Percentiles rank a stretch among this genome's conserved stretches.
These are phyloP conservation scores for Andrena marginata DNA, from an alignment of 2,888 invertebrate species.

Conservation along the genomic window DNA sequence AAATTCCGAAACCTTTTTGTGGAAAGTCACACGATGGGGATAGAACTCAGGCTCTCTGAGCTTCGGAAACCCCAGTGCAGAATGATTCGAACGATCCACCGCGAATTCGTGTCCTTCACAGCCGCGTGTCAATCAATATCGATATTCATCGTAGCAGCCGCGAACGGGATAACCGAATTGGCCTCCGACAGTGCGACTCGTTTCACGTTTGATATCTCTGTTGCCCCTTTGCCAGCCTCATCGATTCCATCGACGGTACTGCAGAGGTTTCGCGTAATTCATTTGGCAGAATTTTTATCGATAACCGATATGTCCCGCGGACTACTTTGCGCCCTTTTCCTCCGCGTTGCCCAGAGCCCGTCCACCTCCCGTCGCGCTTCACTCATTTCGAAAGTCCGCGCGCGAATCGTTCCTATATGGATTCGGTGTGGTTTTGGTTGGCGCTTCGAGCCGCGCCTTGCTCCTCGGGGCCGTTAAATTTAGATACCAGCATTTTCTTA, in stretches of 20 bases:
- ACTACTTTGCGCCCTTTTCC: not conserved
- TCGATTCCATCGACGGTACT: slow-evolving; percentile 7
- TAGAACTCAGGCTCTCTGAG: no score
- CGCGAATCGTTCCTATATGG: not conserved
- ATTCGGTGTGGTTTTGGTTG: not conserved
- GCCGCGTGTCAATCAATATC: slow-evolving; percentile 27
- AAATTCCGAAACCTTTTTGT: no score
- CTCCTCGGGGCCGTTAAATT: not conserved
- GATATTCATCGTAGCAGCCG: slow-evolving; percentile 37
- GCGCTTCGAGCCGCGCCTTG: no score
- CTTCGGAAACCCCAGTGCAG: slow-evolving; percentile 14
- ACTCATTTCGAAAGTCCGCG: not conserved
- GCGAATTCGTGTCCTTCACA: not conserved
- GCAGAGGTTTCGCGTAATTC: slow-evolving; percentile 29
- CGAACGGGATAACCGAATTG: slow-evolving; percentile 37
- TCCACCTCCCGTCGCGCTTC: not conserved
- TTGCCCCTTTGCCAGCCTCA: not conserved
- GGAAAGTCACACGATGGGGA: no score
- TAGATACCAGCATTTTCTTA: not conserved
- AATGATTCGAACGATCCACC: slow-evolving; percentile 5
- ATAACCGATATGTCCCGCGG: slow-evolving; percentile 33
- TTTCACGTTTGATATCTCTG: not conserved
- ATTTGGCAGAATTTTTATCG: slow-evolving; percentile 52
- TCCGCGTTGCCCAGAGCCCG: not conserved
- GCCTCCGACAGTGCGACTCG: not conserved